Conservation (phyloP, 2,888 invertebrate species). For the Timema podura region DNA sequence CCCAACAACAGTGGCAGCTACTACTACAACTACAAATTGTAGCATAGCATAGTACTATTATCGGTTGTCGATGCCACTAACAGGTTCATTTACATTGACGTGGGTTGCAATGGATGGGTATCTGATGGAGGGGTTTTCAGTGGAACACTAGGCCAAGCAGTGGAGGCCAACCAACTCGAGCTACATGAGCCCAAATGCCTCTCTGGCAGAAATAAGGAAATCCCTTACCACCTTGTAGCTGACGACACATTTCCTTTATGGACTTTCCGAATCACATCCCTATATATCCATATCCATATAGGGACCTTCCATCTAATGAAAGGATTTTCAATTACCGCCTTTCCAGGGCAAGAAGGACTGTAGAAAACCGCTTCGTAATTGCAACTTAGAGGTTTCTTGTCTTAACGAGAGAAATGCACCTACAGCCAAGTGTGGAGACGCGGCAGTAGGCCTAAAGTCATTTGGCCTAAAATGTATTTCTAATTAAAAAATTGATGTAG, state of each 20-base stretch:
- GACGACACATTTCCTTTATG: not conserved
- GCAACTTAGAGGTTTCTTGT: not conserved
- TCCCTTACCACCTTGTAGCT: not conserved
- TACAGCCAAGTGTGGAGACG: too few species aligned
- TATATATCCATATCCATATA: not conserved
- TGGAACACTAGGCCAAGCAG: not conserved
- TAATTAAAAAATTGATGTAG: too few species aligned
- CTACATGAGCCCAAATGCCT: not conserved
- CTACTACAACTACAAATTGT: not conserved
- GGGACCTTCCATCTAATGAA: not conserved
- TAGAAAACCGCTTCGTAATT: not conserved
- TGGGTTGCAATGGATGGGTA: not conserved
- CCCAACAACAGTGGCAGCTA: not conserved
- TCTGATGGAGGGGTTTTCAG: not conserved
- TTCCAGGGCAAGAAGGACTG: not conserved
- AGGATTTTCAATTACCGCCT: not conserved
- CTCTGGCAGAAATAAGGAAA: not conserved
- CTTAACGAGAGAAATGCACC: not conserved
- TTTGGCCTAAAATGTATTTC: too few species aligned
- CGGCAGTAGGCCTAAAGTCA: too few species aligned
- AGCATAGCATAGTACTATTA: not conserved
- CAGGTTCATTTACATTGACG: conserved; percentile 4
- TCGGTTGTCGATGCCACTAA: not conserved
- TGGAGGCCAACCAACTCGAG: not conserved
- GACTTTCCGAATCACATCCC: not conserved